These are phyloP conservation scores for Oikopleura vanhoeffeni DNA, from an alignment of 23 tunicate species.

Conservation along the genomic window DNA sequence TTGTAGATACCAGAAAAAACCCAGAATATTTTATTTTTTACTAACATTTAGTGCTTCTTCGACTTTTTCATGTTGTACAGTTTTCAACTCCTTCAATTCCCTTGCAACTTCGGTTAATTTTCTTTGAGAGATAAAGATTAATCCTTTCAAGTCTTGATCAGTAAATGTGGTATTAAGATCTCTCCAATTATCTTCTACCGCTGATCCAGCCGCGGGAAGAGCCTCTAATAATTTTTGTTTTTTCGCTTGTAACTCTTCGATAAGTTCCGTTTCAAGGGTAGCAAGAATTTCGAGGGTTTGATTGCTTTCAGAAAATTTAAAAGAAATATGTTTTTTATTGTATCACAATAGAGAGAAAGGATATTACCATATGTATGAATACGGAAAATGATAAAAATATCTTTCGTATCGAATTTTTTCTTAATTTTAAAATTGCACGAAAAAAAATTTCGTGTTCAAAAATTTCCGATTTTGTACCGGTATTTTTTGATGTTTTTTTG, in stretches of 20 bases:
- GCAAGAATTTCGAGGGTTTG: too few species aligned
- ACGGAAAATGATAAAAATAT: too few species aligned
- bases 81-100: constrained; percentile 15
- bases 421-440: too few species aligned
- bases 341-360: too few species aligned
- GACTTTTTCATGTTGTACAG: neutral
- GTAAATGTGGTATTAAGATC: neutral
- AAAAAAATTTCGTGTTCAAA: too few species aligned
- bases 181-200: neutral
- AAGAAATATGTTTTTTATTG: too few species aligned
- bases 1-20: too few species aligned
- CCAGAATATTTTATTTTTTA: neutral
- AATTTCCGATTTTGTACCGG: too few species aligned
- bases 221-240: neutral
- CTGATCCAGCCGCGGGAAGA: neutral
- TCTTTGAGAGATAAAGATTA: constrained; percentile 8
- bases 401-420: too few species aligned
- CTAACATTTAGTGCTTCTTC: constrained; percentile 1
- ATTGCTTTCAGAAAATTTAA: too few species aligned
- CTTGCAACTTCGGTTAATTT: constrained; percentile 17
- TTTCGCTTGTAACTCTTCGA: neutral
- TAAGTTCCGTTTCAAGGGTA: neutral
- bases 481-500: too few species aligned
- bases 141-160: neutral
- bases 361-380: too few species aligned